Base-by-base conservation (phyloP, 2,888 invertebrate species). In the Tanaodytes sp. region DNA sequence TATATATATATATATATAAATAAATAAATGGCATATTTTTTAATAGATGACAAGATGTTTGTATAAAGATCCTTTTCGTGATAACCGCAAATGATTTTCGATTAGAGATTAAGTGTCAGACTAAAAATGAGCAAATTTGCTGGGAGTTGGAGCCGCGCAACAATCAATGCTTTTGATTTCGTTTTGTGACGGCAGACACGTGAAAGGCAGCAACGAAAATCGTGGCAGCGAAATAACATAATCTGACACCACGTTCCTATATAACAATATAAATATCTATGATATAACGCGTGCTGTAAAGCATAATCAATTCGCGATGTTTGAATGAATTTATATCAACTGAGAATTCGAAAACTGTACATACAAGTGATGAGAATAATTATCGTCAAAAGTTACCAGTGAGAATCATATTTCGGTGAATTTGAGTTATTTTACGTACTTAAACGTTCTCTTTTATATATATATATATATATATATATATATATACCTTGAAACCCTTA, bases 151-250 rank as follows among this genome's bases (percentile, higher is more conserved):
- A 9, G 36, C 59, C 43, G 59, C 43, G 49, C 46, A 33, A 49
- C 23, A 16, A 49, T 61, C 15, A 37, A 37, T 61, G 36, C 15
- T 9, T 40, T 51, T 40, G 23, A 43, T 43, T 48, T 40, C 20
- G 37, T 36, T 62, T 62, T 63, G 62, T 63, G 62, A 63, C 62
- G 62, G 62, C 62, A 54, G 62, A 54, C 40, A 19, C 39, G 31
- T 58, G 58, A 48, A 58, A 49, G 48, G 58, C 58, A 48, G 57
- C 57, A 52, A 45, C 52, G 51, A 54, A 52, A 62, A 46, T 62
- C 52, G 39, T 62, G 62, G 52, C 62, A 54, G 52, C 52, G 46
- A 37, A 52, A 52, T 16, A 46, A 46, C 46, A 54, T 61, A n/a
- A n/a, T 23, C 62, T 52, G 52, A 52, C 51, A 62, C 62, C 39